phyloP scores from a whole-genome alignment of 1,140 invertebrate species.

The Caerostris extrusa region DNA sequence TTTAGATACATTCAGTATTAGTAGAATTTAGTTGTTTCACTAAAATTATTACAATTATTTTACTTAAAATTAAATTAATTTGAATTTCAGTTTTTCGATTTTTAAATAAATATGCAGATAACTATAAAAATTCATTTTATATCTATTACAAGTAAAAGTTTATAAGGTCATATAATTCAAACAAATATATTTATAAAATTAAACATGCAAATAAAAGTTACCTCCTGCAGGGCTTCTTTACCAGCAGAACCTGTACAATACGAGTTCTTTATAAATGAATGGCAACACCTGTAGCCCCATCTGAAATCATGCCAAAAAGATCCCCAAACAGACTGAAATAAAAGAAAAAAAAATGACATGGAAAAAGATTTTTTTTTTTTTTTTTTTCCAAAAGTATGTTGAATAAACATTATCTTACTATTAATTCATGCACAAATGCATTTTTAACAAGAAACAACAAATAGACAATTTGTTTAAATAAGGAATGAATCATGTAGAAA shows the following conservation, averaged over 20 bases:
- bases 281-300: conserved; percentile 98
- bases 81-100: too few species aligned
- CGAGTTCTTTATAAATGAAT: conserved; percentile 93
- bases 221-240: conserved; percentile 81
- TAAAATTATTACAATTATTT: too few species aligned
- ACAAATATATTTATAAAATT: background rate
- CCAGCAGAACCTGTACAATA: conserved; percentile 90
- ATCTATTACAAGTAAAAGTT: too few species aligned
- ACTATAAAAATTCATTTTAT: too few species aligned
- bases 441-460: background rate
- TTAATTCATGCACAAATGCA: background rate
- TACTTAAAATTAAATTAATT: too few species aligned
- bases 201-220: conserved; percentile 50
- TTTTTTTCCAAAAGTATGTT: background rate
- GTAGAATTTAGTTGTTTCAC: too few species aligned
- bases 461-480: background rate
- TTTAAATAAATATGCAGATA: too few species aligned
- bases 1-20: too few species aligned
- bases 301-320: conserved; percentile 95
- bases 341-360: conserved; percentile 5
- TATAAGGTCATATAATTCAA: background rate
- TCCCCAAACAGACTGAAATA: conserved; percentile 91
- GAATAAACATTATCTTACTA: background rate
- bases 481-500: background rate
- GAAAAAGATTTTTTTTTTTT: conserved; percentile 74